phyloP scores from a whole-genome alignment of 2,113 vertebrate genomes.

The Xenopus borealis region DNA sequence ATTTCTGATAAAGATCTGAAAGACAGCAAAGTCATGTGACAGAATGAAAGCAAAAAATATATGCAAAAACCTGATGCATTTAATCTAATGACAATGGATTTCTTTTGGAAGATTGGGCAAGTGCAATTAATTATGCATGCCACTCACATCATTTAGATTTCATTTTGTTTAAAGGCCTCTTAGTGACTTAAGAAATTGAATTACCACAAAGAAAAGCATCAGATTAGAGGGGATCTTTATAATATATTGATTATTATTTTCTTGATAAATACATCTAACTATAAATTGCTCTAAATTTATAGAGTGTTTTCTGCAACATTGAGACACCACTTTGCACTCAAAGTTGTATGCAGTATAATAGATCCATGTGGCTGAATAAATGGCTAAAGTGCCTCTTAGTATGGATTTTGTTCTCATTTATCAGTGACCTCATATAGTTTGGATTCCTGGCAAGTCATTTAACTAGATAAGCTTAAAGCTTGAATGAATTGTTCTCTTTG shows the following conservation, averaged over 20 bases:
- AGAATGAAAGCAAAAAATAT: conserved; percentile 63
- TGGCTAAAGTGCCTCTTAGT: conserved; percentile 25
- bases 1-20: conserved; percentile 15
- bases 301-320: conserved; percentile 20
- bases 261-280: conserved; percentile 55
- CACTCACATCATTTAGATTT: conserved; percentile 85
- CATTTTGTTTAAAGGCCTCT: conserved; percentile 83
- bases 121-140: conserved; percentile 98
- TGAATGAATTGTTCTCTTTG: too few relatives aligned
- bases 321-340: conserved; percentile 26
- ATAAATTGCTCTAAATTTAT: conserved; percentile 54
- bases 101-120: conserved; percentile 79
- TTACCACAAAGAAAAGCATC: conserved; percentile 74
- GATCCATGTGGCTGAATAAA: conserved; percentile 19
- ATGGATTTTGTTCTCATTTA: conserved; percentile 22
- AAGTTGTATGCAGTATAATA: conserved; percentile 29
- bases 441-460: conserved; percentile 1
- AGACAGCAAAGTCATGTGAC: conserved; percentile 56
- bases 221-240: conserved; percentile 70
- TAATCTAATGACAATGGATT: conserved; percentile 98
- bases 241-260: conserved; percentile 70
- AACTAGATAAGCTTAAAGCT: neutral
- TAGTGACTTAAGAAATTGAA: conserved; percentile 85
- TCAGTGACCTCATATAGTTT: conserved; percentile 17
- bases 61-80: conserved; percentile 77